Base-by-base conservation (phyloP, 2,888 invertebrate species). In the Pantelozetes paolii region DNA sequence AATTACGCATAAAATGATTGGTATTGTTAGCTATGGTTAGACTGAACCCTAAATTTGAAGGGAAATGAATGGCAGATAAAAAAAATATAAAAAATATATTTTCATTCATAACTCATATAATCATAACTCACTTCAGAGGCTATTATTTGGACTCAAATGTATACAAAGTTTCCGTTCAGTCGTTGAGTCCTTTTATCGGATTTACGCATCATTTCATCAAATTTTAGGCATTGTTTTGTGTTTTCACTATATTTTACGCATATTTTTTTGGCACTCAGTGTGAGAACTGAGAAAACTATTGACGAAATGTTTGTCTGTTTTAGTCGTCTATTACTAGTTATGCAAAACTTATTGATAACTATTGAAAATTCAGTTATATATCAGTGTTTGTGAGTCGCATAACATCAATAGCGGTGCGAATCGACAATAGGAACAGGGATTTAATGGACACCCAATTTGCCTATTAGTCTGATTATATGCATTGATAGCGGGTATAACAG, bases 131-230 rank as follows among this genome's bases (percentile, higher is more conserved):
- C 54, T 54, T 8, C 23, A 26, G n/a, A 26, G 54, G 8, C 23
- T 54, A 54, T 54, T 23, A 54, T 54, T 54, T 20, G 2, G 23
- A 54, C 13, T 15, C 23, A 54, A 26, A 54, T 20, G 23, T 20
- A 54, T 20, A 48, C 48, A 54, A 26, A 54, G 59, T 59, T 59
- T 59, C 59, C 59, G 59, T 26, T 59, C 30, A 59, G 59, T 45
- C 15, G 1, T n/a, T n/a, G n/a, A n/a, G n/a, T n/a, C n/a, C n/a
- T n/a, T 59, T 6, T 59, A 9, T 30, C 8, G 59, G 59, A 59
- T 59, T 59, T 30, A 59, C 59, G 59, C 59, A 59, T 59, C 59
- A 59, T 59, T 59, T 59, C 59, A 59, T 59, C 59, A 59, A 28
- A 59, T 59, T 30, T 59, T 59, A 15, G 3, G 30, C 15, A 59